Evolutionary conservation across 1,140 invertebrate species (phyloP).

Genomic region (Eurosta solidaginis): DNA sequence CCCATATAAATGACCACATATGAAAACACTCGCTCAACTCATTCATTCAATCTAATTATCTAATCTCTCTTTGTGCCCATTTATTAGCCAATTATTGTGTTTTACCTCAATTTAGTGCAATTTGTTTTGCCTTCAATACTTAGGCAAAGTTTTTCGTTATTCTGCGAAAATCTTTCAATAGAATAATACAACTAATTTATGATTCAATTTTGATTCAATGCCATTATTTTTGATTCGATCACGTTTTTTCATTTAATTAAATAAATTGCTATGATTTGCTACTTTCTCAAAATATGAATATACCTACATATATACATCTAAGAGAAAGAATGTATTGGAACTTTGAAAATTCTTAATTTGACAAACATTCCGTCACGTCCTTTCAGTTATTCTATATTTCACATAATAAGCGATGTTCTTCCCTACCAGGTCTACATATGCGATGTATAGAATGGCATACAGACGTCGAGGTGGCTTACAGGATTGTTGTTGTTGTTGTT

Average conservation of each 20-base stretch:
- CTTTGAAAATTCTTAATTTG: too few species aligned
- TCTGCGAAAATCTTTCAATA: background rate
- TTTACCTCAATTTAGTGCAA: background rate
- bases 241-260: slow-evolving; percentile 27
- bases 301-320: background rate
- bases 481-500: too few species aligned
- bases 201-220: background rate
- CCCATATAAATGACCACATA: background rate
- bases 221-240: background rate
- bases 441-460: too few species aligned
- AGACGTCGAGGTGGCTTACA: too few species aligned
- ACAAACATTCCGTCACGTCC: too few species aligned
- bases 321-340: background rate
- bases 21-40: background rate
- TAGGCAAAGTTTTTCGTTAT: background rate
- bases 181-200: background rate
- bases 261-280: slow-evolving; percentile 17
- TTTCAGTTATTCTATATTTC: too few species aligned
- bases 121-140: background rate
- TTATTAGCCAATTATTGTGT: slow-evolving; percentile 22
- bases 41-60: background rate
- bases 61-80: slow-evolving; percentile 1
- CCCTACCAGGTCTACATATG: too few species aligned
- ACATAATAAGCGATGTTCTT: too few species aligned
- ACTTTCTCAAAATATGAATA: background rate